Conservation (phyloP, 2,888 invertebrate genomes). For the Tanaodytes sp. region DNA sequence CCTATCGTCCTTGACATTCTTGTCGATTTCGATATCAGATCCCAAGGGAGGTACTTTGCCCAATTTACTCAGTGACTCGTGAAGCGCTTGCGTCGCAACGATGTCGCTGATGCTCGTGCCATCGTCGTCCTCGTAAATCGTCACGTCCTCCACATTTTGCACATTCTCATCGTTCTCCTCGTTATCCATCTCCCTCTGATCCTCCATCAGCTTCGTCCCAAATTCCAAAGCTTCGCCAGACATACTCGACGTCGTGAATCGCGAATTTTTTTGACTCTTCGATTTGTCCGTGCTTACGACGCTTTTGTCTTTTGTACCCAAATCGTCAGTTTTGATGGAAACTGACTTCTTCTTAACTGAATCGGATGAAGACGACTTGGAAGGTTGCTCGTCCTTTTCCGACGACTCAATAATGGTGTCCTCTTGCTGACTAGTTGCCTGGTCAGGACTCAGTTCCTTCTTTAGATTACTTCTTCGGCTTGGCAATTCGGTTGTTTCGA, state of each 20-base stretch:
- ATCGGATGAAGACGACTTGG: constrained; percentile 32
- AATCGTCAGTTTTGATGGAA: constrained; percentile 43
- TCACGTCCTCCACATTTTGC: constrained; percentile 58
- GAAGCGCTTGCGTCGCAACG: constrained; percentile 70
- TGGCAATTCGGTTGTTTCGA: constrained; percentile 53
- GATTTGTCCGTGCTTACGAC: constrained; percentile 21
- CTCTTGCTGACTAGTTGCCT: constrained; percentile 3
- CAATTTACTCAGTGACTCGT: constrained; percentile 70
- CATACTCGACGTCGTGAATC: constrained; percentile 69
- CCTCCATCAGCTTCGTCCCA: constrained; percentile 57
- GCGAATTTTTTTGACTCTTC: constrained; percentile 61
- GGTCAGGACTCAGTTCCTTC: constrained; percentile 22
- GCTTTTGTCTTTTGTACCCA: constrained; percentile 9
- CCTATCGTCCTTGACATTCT: constrained; percentile 55
- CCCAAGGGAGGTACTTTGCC: constrained; percentile 66
- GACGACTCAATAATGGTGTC: constrained; percentile 20
- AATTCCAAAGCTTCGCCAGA: constrained; percentile 60
- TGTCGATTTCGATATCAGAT: constrained; percentile 57
- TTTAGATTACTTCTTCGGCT: constrained; percentile 51
- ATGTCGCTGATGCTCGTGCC: constrained; percentile 71
- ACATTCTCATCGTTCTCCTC: constrained; percentile 59
- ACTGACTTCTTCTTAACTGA: constrained; percentile 46
- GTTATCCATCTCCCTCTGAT: constrained; percentile 52
- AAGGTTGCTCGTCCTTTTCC: constrained; percentile 10
- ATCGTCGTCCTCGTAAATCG: constrained; percentile 69